A percentile compares a stretch with the other conserved stretches of the same genome.
Evolutionary conservation across 2,113 vertebrate genomes (phyloP).

Genomic region (Myanophis thanlyinensis): DNA sequence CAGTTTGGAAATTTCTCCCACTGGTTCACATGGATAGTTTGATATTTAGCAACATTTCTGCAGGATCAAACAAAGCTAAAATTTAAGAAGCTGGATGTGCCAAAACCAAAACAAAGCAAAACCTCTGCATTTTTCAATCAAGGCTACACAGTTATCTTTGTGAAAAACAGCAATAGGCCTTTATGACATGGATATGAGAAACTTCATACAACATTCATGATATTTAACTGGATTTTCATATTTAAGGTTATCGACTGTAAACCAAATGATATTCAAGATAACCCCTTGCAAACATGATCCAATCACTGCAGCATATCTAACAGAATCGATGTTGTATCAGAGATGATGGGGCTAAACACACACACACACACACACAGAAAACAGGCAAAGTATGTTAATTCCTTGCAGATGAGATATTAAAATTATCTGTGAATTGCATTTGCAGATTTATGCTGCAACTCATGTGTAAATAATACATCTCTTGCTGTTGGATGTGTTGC

Average conservation of each 20-base stretch:
- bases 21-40: neutral
- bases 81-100: neutral
- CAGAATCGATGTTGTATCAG: neutral
- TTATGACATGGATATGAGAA: neutral
- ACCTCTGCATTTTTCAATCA: neutral
- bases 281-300: neutral
- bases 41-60: neutral
- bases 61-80: neutral
- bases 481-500: slow-evolving; percentile 11
- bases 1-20: neutral
- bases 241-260: neutral
- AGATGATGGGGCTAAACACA: neutral
- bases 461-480: slow-evolving; percentile 42
- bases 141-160: neutral
- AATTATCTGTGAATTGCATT: neutral
- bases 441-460: neutral
- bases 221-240: neutral
- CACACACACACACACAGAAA: neutral
- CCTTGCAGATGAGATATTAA: neutral
- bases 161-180: neutral
- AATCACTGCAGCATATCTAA: neutral
- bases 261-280: neutral
- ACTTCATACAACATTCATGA: neutral
- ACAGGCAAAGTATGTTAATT: neutral
- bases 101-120: neutral